Evolutionary conservation across 2,797 vertebrate species (phyloP), one percentile per base, ranked within the genome.

Genomic region (Sylvia borin): DNA sequence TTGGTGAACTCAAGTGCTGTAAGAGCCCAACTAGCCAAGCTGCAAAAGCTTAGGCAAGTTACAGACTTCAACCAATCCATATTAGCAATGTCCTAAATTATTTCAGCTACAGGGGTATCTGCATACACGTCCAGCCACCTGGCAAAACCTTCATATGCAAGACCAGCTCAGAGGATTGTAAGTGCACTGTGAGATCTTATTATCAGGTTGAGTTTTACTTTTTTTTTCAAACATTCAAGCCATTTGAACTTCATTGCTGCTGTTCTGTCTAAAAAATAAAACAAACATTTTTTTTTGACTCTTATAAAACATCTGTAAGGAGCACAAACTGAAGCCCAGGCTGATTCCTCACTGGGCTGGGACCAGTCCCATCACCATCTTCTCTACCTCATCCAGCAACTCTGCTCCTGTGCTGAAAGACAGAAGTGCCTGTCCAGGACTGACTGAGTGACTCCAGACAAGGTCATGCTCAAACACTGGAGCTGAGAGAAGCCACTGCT

Each of bases 11-110:
- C 1, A 43, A 89, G 86, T 25, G 58, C 61, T 64, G 6, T 7
- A 67, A 36, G 68, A 67, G 43, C 21, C 86, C 8, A 73, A 72
- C 47, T 24, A 95, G 68, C 13, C 75, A 88, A 48, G 75, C 43
- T 88, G n/a, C 34, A 51, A 87, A 85, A 87, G 57, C 47, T 92
- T 58, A 54, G 90, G 61, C 31, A 88, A 92, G 62, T 85, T 94
- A 67, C 34, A 92, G 38, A 64, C 54, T 85, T 87, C 36, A 74
- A 83, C 50, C 75, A 80, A 74, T 47, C 77, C 65, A 65, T 51
- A 81, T 83, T 29, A 92, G 75, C 82, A 43, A 61, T 13, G 22
- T 34, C 72, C 87, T 88, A 88, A 91, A 92, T 85, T 85, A 91
- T 85, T 89, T 78, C 65, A 88, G 0, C 81, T 75, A 51, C n/a